These are phyloP conservation scores for Epizoanthus illoricatus DNA, from an alignment of 92 coral and sea anemone genomes.

Conservation along the genomic window DNA sequence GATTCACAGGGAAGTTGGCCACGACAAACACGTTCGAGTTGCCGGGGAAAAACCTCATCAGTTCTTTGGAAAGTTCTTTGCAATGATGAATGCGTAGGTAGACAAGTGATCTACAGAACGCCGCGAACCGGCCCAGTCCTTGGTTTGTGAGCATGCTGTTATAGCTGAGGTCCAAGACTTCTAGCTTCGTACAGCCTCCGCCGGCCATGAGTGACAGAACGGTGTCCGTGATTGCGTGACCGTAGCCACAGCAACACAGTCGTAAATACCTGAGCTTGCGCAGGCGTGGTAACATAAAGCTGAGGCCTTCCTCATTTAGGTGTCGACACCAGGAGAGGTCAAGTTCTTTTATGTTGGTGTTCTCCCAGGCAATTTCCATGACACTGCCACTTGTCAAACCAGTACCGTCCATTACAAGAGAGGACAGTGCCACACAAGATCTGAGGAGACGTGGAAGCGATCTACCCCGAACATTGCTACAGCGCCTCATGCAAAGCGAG, in stretches of 20 bases:
- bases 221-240: conserved; percentile 87
- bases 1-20: conserved; percentile 77
- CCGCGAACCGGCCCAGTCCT: conserved; percentile 57
- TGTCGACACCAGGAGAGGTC: conserved; percentile 94
- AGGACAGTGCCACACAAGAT: conserved; percentile 60
- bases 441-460: conserved; percentile 63
- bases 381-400: conserved; percentile 62
- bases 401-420: conserved; percentile 88
- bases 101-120: conserved; percentile 49
- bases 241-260: conserved; percentile 90
- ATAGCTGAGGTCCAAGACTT: conserved; percentile 85
- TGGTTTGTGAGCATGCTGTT: conserved; percentile 69
- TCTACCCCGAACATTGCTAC: conserved; percentile 65
- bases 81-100: conserved; percentile 83
- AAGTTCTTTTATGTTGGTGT: conserved; percentile 63
- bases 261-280: conserved; percentile 67
- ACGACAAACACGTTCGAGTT: conserved; percentile 68
- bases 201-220: conserved; percentile 67
- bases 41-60: conserved; percentile 64
- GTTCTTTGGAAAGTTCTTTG: conserved; percentile 56
- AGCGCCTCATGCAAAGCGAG: conserved; percentile 77
- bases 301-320: conserved; percentile 68
- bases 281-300: conserved; percentile 62
- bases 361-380: conserved; percentile 63
- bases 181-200: conserved; percentile 42